Percentiles rank a stretch among this genome's conserved stretches.
phyloP scores from a whole-genome alignment of 2,888 invertebrate species.

The Eupithecia inturbata region DNA sequence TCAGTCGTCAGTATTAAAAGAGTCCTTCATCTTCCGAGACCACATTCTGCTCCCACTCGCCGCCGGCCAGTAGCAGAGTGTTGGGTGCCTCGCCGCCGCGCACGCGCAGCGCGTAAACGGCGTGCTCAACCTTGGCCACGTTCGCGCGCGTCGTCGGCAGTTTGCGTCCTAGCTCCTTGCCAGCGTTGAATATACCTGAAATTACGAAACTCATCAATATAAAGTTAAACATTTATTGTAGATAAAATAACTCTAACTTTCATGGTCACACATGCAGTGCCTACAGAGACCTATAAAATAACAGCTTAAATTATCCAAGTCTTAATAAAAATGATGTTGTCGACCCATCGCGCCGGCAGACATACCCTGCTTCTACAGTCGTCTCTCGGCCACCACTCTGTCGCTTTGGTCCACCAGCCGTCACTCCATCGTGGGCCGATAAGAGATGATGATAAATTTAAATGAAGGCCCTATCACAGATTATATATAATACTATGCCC shows the following conservation, averaged over 20 bases:
- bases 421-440: too few relatives aligned
- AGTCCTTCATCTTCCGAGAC: conserved; percentile 70
- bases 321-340: too few relatives aligned
- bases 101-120: conserved; percentile 91
- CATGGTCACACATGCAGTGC: neutral
- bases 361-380: too few relatives aligned
- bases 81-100: conserved; percentile 92
- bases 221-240: neutral
- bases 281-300: neutral
- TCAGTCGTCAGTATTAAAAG: conserved; percentile 47
- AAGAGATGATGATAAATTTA: too few relatives aligned
- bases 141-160: conserved; percentile 88
- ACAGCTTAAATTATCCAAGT: too few relatives aligned
- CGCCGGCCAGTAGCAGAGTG: conserved; percentile 56
- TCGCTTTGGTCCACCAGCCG: too few relatives aligned
- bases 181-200: conserved; percentile 62
- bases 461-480: too few relatives aligned
- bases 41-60: conserved; percentile 44
- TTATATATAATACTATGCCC: too few relatives aligned
- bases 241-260: too few relatives aligned
- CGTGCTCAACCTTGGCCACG: conserved; percentile 91
- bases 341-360: too few relatives aligned
- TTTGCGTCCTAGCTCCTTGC: conserved; percentile 88
- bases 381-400: too few relatives aligned
- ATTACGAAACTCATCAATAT: neutral